Evolutionary conservation across 2,797 vertebrate genomes (phyloP).

Genomic region (Gadopsis marmoratus): DNA sequence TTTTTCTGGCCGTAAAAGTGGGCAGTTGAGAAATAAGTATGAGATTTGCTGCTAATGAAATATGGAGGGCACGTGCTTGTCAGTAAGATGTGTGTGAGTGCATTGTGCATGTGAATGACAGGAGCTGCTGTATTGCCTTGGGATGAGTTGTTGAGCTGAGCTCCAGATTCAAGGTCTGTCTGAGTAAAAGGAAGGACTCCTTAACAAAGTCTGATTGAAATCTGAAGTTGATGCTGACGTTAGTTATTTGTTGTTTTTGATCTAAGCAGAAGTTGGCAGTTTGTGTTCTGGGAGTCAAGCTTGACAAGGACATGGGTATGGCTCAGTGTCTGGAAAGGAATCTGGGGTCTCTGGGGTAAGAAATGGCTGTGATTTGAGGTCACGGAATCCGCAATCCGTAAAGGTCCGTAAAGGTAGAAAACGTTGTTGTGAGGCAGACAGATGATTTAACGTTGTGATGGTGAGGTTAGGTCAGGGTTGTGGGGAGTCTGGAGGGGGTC

Average conservation of each 20-base stretch:
- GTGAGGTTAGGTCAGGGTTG: conserved; percentile 47
- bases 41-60: conserved; percentile 33
- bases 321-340: conserved; percentile 79
- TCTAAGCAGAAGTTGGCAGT: conserved; percentile 44
- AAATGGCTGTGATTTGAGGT: conserved; percentile 57
- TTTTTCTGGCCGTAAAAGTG: conserved; percentile 61
- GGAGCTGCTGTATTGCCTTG: conserved; percentile 21
- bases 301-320: conserved; percentile 62
- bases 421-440: conserved; percentile 24
- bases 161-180: conserved; percentile 27
- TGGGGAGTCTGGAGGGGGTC: conserved; percentile 37
- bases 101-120: conserved; percentile 21
- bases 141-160: conserved; percentile 22
- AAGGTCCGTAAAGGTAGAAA: conserved; percentile 48
- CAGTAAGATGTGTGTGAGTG: neutral
- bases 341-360: conserved; percentile 57
- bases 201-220: conserved; percentile 36
- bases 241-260: conserved; percentile 44
- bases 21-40: conserved; percentile 53
- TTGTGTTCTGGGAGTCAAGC: conserved; percentile 58
- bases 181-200: conserved; percentile 45
- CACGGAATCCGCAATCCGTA: conserved; percentile 38
- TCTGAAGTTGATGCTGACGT: conserved; percentile 34
- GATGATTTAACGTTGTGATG: conserved; percentile 51
- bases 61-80: conserved; percentile 22